phyloP scores from a whole-genome alignment of 2,113 vertebrate species.

The Halichoerus grypus region DNA sequence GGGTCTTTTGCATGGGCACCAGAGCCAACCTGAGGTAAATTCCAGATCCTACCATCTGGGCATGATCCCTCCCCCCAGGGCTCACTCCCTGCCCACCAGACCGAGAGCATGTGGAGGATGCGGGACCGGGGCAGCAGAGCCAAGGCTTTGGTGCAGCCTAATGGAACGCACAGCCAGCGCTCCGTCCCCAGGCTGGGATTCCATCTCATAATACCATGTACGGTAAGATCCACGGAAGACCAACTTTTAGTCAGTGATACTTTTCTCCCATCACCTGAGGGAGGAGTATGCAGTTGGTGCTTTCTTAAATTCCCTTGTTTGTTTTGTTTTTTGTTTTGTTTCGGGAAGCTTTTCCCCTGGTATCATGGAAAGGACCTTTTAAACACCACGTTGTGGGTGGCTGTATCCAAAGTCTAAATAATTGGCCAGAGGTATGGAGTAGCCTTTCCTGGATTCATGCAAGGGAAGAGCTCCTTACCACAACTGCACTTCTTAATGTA shows the following conservation, averaged over 20 bases:
- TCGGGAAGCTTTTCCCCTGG: background rate
- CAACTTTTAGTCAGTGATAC: conserved; percentile 49
- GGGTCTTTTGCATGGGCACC: conserved; percentile 22
- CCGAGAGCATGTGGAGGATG: background rate
- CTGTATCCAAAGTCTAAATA: conserved; percentile 68
- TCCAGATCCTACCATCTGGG: background rate
- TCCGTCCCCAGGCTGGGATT: background rate
- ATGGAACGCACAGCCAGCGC: accelerated
- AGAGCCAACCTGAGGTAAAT: conserved; percentile 51
- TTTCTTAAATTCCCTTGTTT: conserved; percentile 52
- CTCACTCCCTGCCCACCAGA: background rate
- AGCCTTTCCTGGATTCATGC: background rate
- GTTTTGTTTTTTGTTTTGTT: conserved; percentile 38
- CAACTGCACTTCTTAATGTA: conserved; percentile 52
- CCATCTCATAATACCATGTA: background rate
- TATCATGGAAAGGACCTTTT: conserved; percentile 74
- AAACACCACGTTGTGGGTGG: conserved; percentile 2
- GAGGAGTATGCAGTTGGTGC: conserved; percentile 70
- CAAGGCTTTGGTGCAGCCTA: background rate
- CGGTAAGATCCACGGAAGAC: conserved; percentile 14
- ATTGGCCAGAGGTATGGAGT: conserved; percentile 58
- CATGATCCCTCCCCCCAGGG: background rate
- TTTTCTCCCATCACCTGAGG: background rate
- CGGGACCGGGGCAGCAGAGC: background rate
- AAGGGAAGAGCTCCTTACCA: conserved; percentile 36